Evolutionary conservation across 2,797 vertebrate species (phyloP).

Genomic region (Hippopotamyrus pictus): DNA sequence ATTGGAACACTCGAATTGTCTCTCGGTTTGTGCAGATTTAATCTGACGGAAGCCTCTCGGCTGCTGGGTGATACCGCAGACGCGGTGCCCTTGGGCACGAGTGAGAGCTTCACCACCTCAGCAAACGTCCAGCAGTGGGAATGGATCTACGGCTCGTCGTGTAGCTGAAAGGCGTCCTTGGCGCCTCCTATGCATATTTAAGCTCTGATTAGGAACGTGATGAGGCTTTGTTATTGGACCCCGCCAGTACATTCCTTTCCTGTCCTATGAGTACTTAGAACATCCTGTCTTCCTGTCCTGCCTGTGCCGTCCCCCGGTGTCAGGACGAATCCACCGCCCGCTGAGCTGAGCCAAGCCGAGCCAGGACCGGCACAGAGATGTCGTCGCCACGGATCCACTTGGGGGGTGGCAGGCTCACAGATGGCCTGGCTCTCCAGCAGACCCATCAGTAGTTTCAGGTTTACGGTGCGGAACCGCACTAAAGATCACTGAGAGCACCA

Average conservation of each 20-base stretch:
- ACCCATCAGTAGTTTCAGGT: background rate
- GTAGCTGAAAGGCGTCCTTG: background rate
- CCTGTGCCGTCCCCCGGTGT: background rate
- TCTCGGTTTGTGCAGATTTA: background rate
- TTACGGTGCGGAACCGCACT: background rate
- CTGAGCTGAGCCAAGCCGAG: background rate
- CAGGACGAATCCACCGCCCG: background rate
- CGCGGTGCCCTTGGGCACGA: background rate
- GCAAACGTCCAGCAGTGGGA: background rate
- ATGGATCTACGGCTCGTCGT: background rate
- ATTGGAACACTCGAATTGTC: background rate
- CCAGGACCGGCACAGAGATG: background rate
- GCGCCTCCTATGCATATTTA: background rate
- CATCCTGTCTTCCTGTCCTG: background rate
- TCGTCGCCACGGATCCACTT: background rate
- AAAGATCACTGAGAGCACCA: background rate
- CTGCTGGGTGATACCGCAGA: background rate
- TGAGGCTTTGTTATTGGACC: background rate
- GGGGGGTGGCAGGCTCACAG: background rate
- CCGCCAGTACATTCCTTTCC: background rate
- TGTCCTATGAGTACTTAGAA: background rate
- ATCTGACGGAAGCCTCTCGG: background rate
- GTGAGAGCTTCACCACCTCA: background rate
- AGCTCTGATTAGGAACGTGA: background rate
- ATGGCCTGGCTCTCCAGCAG: conserved; percentile 3